phyloP scores from a whole-genome alignment of 2,113 vertebrate species.

The Lepidothrix coronata region DNA sequence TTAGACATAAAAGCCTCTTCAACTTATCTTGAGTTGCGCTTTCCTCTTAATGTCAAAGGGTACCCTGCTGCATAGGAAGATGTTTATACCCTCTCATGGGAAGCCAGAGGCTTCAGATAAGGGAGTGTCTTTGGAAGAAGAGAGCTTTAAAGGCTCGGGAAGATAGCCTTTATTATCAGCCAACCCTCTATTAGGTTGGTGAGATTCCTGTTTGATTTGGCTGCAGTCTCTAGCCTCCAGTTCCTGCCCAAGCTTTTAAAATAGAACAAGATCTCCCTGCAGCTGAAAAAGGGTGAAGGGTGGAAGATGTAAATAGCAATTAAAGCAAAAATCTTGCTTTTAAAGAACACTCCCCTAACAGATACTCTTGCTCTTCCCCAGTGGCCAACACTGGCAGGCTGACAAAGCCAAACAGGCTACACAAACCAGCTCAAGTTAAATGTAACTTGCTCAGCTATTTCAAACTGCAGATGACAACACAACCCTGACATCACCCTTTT shows the following conservation, averaged over 20 bases:
- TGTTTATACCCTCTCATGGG: conserved; percentile 33
- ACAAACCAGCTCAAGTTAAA: background rate
- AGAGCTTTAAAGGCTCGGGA: conserved; percentile 23
- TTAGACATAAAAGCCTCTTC: conserved; percentile 57
- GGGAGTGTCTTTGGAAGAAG: conserved; percentile 34
- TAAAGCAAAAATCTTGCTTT: conserved; percentile 3
- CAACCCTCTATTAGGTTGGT: conserved; percentile 9
- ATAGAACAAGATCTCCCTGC: conserved; percentile 21
- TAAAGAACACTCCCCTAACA: background rate
- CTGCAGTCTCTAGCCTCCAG: background rate
- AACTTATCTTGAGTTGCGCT: conserved; percentile 7
- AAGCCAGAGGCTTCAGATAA: conserved; percentile 57
- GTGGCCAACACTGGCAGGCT: background rate
- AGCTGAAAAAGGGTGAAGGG: conserved; percentile 25
- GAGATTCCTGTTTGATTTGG: conserved; percentile 51
- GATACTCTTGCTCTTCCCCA: background rate
- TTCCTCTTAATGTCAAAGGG: conserved; percentile 43
- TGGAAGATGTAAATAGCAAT: background rate
- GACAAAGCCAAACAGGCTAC: background rate
- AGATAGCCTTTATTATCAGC: conserved; percentile 15
- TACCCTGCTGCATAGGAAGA: background rate
- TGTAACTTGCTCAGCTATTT: background rate
- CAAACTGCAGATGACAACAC: background rate
- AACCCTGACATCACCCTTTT: background rate
- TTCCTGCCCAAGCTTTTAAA: conserved; percentile 43